phyloP scores from a whole-genome alignment of 2,113 vertebrate species.

The Dunckerocampus dactyliophorus region DNA sequence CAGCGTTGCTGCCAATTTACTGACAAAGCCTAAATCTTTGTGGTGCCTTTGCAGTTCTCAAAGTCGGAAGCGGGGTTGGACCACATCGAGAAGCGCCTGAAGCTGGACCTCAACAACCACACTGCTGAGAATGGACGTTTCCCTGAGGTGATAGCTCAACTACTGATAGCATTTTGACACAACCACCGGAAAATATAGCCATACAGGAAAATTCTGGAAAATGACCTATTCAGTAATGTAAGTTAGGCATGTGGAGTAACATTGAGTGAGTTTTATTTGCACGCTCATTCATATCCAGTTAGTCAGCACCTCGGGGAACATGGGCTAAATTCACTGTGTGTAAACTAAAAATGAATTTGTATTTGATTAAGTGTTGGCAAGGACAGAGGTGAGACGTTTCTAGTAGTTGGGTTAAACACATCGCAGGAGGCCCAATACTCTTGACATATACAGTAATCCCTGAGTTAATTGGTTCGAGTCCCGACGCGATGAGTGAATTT shows the following conservation, averaged over 20 bases:
- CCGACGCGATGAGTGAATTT: too few species aligned
- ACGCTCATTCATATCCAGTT: neutral
- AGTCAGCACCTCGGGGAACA: neutral
- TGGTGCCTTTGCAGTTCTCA: constrained; percentile 89
- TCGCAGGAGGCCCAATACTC: too few species aligned
- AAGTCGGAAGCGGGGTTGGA: constrained; percentile 91
- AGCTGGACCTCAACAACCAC: constrained; percentile 82
- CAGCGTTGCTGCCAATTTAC: too few species aligned
- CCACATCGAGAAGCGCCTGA: constrained; percentile 84
- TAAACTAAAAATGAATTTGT: too few species aligned
- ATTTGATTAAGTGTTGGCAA: too few species aligned
- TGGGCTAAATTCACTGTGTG: too few species aligned
- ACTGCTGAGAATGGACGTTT: constrained; percentile 62
- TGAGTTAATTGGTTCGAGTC: too few species aligned
- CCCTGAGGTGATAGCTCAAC: constrained; percentile 69
- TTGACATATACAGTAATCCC: too few species aligned
- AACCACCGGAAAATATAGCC: neutral
- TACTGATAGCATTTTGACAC: neutral
- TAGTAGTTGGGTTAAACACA: too few species aligned
- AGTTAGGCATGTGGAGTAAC: neutral
- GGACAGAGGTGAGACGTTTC: too few species aligned
- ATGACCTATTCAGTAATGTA: neutral
- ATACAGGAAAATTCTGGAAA: neutral
- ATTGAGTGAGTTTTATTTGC: neutral
- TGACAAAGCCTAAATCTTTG: too few species aligned